These are phyloP conservation scores for Lanius collurio DNA, from an alignment of 2,113 vertebrate species.

Conservation along the genomic window DNA sequence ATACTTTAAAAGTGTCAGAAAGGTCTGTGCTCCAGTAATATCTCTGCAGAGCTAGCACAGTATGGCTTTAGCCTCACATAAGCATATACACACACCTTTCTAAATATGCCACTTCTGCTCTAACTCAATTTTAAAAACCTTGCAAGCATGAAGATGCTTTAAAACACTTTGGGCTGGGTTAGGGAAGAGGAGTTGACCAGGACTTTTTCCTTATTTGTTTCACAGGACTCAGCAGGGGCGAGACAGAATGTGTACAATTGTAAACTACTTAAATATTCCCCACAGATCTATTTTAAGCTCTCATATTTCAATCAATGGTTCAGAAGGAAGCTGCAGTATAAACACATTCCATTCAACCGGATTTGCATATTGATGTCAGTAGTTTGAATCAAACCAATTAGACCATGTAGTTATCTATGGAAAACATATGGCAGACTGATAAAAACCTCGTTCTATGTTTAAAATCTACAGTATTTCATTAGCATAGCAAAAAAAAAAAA, in stretches of 20 bases:
- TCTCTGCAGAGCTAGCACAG: background rate
- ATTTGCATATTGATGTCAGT: constrained; percentile 71
- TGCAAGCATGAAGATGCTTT: background rate
- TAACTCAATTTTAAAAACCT: background rate
- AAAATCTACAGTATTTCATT: constrained; percentile 62
- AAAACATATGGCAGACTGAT: constrained; percentile 68
- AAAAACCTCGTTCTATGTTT: constrained; percentile 44
- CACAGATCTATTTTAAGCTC: constrained; percentile 59
- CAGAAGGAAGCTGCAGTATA: constrained; percentile 50
- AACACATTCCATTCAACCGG: constrained; percentile 55
- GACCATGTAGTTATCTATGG: constrained; percentile 63
- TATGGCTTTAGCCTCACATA: background rate
- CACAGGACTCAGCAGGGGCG: background rate
- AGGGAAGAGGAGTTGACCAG: background rate
- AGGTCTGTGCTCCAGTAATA: background rate
- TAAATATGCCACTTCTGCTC: background rate
- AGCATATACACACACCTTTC: background rate
- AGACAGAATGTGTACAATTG: constrained; percentile 30
- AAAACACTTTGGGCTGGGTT: background rate
- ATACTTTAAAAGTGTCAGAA: background rate
- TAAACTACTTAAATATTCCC: constrained; percentile 41
- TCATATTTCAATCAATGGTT: constrained; percentile 64
- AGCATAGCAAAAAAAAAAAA: constrained; percentile 41
- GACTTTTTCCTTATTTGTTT: constrained; percentile 31
- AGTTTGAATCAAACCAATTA: constrained; percentile 73